A percentile compares a stretch with the other conserved stretches of the same genome.
phyloP scores from a whole-genome alignment of 2,888 invertebrate species.

The Melinaea marsaeus region DNA sequence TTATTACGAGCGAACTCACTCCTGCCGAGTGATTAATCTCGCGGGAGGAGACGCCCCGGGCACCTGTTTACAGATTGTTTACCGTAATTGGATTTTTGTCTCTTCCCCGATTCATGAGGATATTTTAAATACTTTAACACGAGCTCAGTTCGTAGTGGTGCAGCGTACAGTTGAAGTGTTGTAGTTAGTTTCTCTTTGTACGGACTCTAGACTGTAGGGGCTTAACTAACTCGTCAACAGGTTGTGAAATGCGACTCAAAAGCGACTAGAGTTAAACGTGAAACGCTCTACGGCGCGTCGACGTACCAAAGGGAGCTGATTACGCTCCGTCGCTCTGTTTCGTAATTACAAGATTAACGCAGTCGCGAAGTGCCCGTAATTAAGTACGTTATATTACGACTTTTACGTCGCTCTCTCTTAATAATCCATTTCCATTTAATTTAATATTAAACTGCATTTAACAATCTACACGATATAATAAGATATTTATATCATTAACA shows the following conservation, averaged over 20 bases:
- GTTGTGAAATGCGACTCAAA: slow-evolving; percentile 71
- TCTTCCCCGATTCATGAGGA: slow-evolving; percentile 16
- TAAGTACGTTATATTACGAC: slow-evolving; percentile 66
- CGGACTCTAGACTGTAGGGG: slow-evolving; percentile 53
- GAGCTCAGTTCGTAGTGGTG: slow-evolving; percentile 14
- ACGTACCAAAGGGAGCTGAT: slow-evolving; percentile 69
- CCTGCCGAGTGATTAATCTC: slow-evolving; percentile 63
- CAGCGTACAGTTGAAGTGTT: slow-evolving; percentile 35
- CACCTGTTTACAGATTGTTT: slow-evolving; percentile 55
- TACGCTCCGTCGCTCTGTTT: slow-evolving; percentile 63
- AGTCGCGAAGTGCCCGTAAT: slow-evolving; percentile 68
- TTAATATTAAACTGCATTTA: slow-evolving; percentile 6
- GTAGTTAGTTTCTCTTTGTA: slow-evolving; percentile 52
- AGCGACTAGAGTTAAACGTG: slow-evolving; percentile 54
- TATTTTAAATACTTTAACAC: slow-evolving; percentile 15
- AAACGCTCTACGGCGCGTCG: slow-evolving; percentile 61
- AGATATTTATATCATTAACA: no score
- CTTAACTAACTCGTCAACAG: slow-evolving; percentile 72
- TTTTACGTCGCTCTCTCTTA: slow-evolving; percentile 40
- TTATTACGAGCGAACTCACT: slow-evolving; percentile 60
- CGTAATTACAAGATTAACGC: slow-evolving; percentile 72
- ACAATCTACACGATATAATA: no score
- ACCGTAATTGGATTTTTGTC: slow-evolving; percentile 32
- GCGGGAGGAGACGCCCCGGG: slow-evolving; percentile 42
- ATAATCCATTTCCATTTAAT: slow-evolving; percentile 22